Percentiles rank a stretch among this genome's conserved stretches.
These are phyloP conservation scores for Ceratitis capitata DNA, from an alignment of 1,140 invertebrate species.

Conservation along the genomic window DNA sequence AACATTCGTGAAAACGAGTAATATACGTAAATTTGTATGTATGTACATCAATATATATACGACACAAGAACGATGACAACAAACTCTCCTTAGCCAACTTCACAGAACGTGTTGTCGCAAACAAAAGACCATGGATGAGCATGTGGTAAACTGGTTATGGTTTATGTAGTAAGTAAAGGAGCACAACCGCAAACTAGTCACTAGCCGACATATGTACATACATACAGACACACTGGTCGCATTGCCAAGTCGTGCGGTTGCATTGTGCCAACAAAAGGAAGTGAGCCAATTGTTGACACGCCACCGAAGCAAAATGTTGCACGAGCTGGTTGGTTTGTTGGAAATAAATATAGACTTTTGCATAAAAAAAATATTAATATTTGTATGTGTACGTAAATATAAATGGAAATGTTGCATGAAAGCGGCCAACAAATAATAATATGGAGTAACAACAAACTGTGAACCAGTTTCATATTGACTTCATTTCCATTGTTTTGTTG, in stretches of 20 bases:
- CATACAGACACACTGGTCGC: not conserved
- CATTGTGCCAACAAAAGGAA: slow-evolving; percentile 23
- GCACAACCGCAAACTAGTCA: not conserved
- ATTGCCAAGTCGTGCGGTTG: not conserved
- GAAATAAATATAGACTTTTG: not conserved
- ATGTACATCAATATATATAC: not conserved
- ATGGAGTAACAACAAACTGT: not conserved
- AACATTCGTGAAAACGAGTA: not conserved
- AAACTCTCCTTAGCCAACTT: not conserved
- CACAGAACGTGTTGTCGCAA: not conserved
- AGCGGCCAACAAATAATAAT: not conserved
- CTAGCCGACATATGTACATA: too few species aligned
- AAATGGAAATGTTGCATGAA: not conserved
- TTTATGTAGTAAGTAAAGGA: not conserved
- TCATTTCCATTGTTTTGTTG: too few species aligned
- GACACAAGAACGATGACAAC: not conserved
- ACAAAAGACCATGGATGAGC: not conserved
- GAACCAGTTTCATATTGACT: slow-evolving; percentile 20
- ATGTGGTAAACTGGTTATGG: not conserved
- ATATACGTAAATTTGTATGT: not conserved
- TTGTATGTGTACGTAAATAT: not conserved
- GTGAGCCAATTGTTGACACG: slow-evolving; percentile 32
- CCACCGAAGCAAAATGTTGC: not conserved
- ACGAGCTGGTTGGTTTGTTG: not conserved
- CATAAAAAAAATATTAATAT: not conserved